Conservation (phyloP, 1,140 invertebrate species). For the Plodia interpunctella region DNA sequence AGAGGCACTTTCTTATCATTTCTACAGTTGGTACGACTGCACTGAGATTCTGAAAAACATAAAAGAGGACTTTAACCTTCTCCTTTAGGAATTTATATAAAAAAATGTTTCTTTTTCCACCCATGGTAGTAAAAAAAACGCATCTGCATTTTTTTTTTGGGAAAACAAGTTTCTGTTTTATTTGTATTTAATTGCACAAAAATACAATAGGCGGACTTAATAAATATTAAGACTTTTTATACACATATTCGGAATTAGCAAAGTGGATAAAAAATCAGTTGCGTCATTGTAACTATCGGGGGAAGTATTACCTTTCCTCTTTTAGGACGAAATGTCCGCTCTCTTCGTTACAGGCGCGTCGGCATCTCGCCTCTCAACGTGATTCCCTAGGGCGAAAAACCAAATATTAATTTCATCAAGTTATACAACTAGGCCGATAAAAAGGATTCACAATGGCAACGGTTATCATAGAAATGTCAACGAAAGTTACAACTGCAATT, state of each 20-base stretch:
- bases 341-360: slow-evolving; percentile 9
- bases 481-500: too few relatives aligned
- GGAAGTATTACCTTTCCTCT: background rate
- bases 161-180: too few relatives aligned
- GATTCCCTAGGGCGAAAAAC: slow-evolving; percentile 5
- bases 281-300: too few relatives aligned
- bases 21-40: slow-evolving; percentile 1
- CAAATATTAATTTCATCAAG: background rate
- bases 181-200: too few relatives aligned
- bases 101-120: too few relatives aligned
- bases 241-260: too few relatives aligned
- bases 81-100: background rate
- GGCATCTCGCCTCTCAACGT: slow-evolving; percentile 12
- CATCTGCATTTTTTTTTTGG: too few relatives aligned
- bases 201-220: too few relatives aligned
- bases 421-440: too few relatives aligned
- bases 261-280: too few relatives aligned
- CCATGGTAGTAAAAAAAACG: too few relatives aligned
- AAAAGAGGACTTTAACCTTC: background rate
- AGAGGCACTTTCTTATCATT: slow-evolving; percentile 6
- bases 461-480: background rate
- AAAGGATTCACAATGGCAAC: background rate
- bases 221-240: too few relatives aligned
- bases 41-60: background rate
- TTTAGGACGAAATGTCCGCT: slow-evolving; percentile 9